These are phyloP conservation scores for Ditylenchus dipsaci DNA, from an alignment of 1,140 invertebrate species.

Conservation along the genomic window DNA sequence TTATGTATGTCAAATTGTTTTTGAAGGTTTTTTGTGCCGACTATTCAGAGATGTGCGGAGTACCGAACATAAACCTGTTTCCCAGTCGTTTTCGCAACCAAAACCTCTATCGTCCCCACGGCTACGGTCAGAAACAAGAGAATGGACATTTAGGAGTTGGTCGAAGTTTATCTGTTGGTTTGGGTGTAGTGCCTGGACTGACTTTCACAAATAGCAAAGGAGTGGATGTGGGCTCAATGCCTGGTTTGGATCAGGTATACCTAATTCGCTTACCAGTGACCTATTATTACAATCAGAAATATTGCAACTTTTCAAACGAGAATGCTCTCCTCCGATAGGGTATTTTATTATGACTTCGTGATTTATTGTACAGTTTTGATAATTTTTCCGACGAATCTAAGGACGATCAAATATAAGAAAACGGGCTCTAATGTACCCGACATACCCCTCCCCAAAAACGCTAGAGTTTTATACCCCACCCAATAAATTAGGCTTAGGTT, in stretches of 20 bases:
- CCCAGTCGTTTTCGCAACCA: slow-evolving; percentile 17
- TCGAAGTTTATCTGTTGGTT: slow-evolving; percentile 34
- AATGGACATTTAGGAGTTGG: slow-evolving; percentile 43
- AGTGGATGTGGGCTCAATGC: slow-evolving; percentile 39
- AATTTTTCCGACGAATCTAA: too few relatives aligned
- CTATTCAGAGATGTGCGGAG: slow-evolving; percentile 39
- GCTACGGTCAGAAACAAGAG: slow-evolving; percentile 47
- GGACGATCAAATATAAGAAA: too few relatives aligned
- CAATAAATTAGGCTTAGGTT: too few relatives aligned
- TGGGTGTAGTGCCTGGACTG: slow-evolving; percentile 41
- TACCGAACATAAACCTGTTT: slow-evolving; percentile 42
- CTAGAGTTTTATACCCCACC: too few relatives aligned
- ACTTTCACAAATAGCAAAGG: slow-evolving; percentile 27
- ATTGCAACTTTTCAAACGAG: too few relatives aligned
- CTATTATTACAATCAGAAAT: not conserved
- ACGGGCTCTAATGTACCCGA: too few relatives aligned
- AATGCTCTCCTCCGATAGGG: too few relatives aligned
- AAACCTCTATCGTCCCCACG: slow-evolving; percentile 29
- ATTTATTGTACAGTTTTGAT: too few relatives aligned
- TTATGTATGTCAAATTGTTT: not conserved
- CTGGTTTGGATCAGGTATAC: slow-evolving; percentile 34
- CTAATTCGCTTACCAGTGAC: too few relatives aligned
- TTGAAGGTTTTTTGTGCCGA: slow-evolving; percentile 40
- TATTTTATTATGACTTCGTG: too few relatives aligned
- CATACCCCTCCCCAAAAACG: too few relatives aligned